Conservation (phyloP, 2,797 vertebrate species). For the Serranus cabrilla region DNA sequence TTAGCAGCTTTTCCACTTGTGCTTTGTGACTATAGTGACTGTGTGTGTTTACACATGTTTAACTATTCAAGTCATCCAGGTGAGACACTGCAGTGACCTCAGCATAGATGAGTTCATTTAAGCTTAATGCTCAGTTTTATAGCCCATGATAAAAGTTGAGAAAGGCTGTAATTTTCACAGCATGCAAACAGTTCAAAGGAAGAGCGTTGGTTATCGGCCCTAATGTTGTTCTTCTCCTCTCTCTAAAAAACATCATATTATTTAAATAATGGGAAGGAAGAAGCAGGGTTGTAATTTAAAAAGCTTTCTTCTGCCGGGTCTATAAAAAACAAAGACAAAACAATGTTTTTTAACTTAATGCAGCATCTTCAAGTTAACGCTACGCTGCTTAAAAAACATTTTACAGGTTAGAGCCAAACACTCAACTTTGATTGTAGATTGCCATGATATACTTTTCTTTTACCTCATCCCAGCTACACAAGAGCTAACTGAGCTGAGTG, state of each 20-base stretch:
- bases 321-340: slow-evolving; percentile 3
- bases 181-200: slow-evolving; percentile 70
- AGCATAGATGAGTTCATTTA: slow-evolving; percentile 51
- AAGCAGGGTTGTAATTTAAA: neutral
- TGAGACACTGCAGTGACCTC: slow-evolving; percentile 47
- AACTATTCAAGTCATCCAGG: slow-evolving; percentile 5
- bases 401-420: neutral
- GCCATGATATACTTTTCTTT: neutral
- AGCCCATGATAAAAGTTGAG: slow-evolving; percentile 72
- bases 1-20: neutral
- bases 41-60: neutral
- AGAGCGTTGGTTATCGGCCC: slow-evolving; percentile 28
- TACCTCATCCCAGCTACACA: neutral
- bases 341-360: slow-evolving; percentile 3
- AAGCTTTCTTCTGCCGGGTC: slow-evolving; percentile 6
- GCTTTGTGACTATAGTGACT: neutral
- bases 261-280: slow-evolving; percentile 29
- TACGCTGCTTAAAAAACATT: neutral
- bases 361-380: neutral
- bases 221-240: neutral
- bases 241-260: slow-evolving; percentile 23
- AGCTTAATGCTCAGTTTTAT: slow-evolving; percentile 72
- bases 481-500: neutral
- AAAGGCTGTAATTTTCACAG: slow-evolving; percentile 78
- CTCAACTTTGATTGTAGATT: neutral